Evolutionary conservation across 2,797 vertebrate species (phyloP).

Genomic region (Notamacropus eugenii): DNA sequence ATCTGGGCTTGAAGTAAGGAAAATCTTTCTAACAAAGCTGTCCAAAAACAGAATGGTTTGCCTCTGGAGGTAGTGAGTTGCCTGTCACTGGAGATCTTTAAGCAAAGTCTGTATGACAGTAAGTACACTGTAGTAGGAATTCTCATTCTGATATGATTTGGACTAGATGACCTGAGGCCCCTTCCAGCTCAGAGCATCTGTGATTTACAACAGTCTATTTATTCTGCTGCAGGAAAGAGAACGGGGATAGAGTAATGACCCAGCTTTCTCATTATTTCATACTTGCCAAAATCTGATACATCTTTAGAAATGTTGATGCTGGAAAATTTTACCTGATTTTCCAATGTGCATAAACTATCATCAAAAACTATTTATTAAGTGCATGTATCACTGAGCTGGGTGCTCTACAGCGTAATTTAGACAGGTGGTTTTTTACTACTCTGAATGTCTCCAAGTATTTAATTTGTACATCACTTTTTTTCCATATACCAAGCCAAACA

Average conservation of each 20-base stretch:
- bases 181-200: not conserved
- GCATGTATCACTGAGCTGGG: not conserved
- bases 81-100: not conserved
- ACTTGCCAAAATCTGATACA: not conserved
- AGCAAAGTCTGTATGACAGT: not conserved
- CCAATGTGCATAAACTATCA: slow-evolving; percentile 15
- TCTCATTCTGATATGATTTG: not conserved
- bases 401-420: slow-evolving; percentile 18
- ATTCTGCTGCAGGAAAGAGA: not conserved
- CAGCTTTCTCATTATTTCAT: not conserved
- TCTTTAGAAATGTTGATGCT: slow-evolving; percentile 26
- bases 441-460: slow-evolving; percentile 65
- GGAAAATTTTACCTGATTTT: slow-evolving; percentile 41
- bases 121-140: not conserved
- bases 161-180: not conserved
- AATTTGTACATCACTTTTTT: slow-evolving; percentile 81
- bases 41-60: not conserved
- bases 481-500: slow-evolving; percentile 78
- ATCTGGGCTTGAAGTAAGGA: not conserved
- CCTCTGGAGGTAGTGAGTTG: not conserved
- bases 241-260: not conserved
- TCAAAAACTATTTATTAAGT: not conserved
- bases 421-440: slow-evolving; percentile 71
- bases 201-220: not conserved
- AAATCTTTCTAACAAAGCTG: not conserved